Conservation (phyloP, 2,888 invertebrate genomes). For the Heliconius cydno region DNA sequence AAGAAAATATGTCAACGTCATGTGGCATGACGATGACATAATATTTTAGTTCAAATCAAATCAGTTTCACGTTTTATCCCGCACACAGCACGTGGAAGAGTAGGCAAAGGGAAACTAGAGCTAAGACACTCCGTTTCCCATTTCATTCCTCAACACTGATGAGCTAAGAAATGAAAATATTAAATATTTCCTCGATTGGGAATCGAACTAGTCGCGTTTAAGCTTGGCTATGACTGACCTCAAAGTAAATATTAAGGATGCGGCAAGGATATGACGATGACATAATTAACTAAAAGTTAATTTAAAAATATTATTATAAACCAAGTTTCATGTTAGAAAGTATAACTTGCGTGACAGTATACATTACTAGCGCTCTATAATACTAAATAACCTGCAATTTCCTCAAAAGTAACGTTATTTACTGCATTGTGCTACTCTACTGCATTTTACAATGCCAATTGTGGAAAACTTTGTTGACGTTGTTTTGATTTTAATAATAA, state of each 20-base stretch:
- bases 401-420: conserved; percentile 15
- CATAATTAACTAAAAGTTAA: background rate
- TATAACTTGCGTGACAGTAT: conserved; percentile 11
- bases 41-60: no score
- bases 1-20: no score
- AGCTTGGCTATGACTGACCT: background rate
- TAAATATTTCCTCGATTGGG: background rate
- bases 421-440: conserved; percentile 1
- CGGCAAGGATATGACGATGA: no score
- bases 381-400: conserved; percentile 31
- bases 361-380: conserved; percentile 23
- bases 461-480: conserved; percentile 13
- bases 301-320: background rate
- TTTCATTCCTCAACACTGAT: no score
- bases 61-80: no score
- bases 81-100: no score
- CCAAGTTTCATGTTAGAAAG: background rate
- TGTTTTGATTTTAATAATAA: background rate
- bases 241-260: no score
- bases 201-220: background rate
- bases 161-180: background rate
- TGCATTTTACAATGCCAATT: conserved; percentile 15
- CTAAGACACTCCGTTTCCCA: no score
- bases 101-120: no score
- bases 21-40: no score